Base-by-base conservation (phyloP, 2,797 vertebrate species). In the Pseudomugil gertrudae region DNA sequence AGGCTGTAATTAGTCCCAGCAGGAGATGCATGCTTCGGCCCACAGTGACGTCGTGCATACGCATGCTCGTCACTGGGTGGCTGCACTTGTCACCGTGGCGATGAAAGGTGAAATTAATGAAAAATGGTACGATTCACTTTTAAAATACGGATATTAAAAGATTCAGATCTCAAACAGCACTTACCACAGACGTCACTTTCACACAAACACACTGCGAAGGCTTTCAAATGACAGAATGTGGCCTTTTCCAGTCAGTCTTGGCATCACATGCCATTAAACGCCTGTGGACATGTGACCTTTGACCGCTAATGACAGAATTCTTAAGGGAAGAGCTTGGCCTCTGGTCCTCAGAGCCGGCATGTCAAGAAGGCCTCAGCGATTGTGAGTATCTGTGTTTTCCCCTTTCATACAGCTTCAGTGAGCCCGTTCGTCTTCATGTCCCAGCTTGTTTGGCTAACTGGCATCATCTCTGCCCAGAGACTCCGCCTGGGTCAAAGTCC, bases 211-310 rank as follows among this genome's bases (percentile, higher is more conserved):
- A 62, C 30, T 67, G 36, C 3, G 8, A 78, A 38, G 48, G 6
- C 40, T 9, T 47, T 47, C 66, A 56, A 63, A 50, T 62, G 21
- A 17, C 13, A 54, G 48, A 57, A 67, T 23, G 19, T 67, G 55
- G 63, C 57, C 58, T 81, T 78, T 81, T 32, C 26, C 56, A 58
- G 68, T 79, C 61, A 58, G n/a, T 66, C 66, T 56, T 14, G 11
- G 66, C 17, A 54, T 61, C 53, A 65, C 11, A 0, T 59, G 80
- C 71, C 75, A 19, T 30, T 30, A 51, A 65, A 60, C 50, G 74
- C 70, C 78, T 76, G 72, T 53, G 63, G 69, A 79, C 64, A 33
- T 0, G 3, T 14, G 63, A 86, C 80, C 82, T 87, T 65, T 84
- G 83, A 70, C 72, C 19, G 14, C 55, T 54, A 55, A 52, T 81